Percentiles rank a stretch among this genome's conserved stretches.
phyloP scores from a whole-genome alignment of 2,888 invertebrate genomes.

The Drosophila multiciliata region DNA sequence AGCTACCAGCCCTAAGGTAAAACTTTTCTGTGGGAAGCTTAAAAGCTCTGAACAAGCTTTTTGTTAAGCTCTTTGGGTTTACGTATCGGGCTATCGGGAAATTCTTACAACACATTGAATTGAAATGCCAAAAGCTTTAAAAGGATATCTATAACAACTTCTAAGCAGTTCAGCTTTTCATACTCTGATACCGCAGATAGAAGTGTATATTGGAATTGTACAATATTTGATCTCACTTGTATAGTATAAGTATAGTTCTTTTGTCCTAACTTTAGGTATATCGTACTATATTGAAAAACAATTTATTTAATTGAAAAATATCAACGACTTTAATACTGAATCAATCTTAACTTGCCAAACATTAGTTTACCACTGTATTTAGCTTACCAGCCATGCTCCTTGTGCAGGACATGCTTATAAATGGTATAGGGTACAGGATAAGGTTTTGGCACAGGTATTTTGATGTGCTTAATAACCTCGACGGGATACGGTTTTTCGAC shows the following conservation, averaged over 20 bases:
- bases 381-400: slow-evolving; percentile 80
- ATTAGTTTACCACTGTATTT: neutral
- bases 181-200: neutral
- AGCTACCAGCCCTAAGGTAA: slow-evolving; percentile 14
- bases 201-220: neutral
- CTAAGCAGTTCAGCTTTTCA: neutral
- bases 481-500: slow-evolving; percentile 91
- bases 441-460: slow-evolving; percentile 89
- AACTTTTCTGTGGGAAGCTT: neutral
- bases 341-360: slow-evolving; percentile 5
- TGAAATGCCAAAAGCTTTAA: neutral
- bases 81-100: neutral
- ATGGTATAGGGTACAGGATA: slow-evolving; percentile 91
- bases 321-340: slow-evolving; percentile 50
- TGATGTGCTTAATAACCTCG: slow-evolving; percentile 90
- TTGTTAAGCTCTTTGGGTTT: slow-evolving; percentile 23
- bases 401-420: slow-evolving; percentile 90
- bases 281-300: neutral
- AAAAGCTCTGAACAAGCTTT: neutral
- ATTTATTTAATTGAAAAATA: neutral
- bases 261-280: neutral
- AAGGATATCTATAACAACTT: slow-evolving; percentile 2
- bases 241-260: neutral
- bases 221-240: neutral
- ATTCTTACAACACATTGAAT: neutral